Base-by-base conservation (phyloP, 2,113 vertebrate genomes). In the Xiphophorus maculatus region DNA sequence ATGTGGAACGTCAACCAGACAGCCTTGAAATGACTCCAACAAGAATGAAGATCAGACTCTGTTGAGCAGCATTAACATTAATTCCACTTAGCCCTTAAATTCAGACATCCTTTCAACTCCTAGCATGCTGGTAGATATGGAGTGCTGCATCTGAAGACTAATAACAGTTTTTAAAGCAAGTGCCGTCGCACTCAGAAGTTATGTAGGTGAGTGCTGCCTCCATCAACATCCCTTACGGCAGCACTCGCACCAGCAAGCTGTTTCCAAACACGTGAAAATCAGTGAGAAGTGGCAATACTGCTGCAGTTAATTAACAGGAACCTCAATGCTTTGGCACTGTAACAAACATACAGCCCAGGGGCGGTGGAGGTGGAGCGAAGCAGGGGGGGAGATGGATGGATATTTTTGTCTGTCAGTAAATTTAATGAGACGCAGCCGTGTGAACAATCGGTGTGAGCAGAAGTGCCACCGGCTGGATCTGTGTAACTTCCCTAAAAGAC, bases 391-490 rank as follows among this genome's bases (percentile, higher is more conserved):
- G 60, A 74, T 71, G 71, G 77, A 73, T 67, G 65, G 67, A 80
- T 83, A 77, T 84, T 77, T 88, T 87, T 81, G 84, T 89, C 82
- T 89, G 91, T 93, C 87, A 80, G 85, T 85, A 51, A 77, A 68
- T 89, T 84, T 88, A 93, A 93, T 83, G 84, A 90, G 87, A 82
- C 71, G 28, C 64, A 37, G 74, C 60, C 73, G 63, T 37, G 69
- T 74, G 71, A 84, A 61, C 62, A 64, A 77, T 84, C 84, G 66
- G 73, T 61, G 60, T 0, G 32, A 76, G 33, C 66, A 12, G 17
- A 33, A 71, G 66, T 65, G 66, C 66, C 80, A 44, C 61, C 48
- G 44, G 81, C 83, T 64, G 83, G 74, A 78, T 88, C 76, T 82
- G 71, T 76, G 73, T 63, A 77, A 19, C 63, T 61, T 64, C 28